A percentile compares a stretch with the other conserved stretches of the same genome.
Conservation (phyloP, 2,797 vertebrate species). For the Acanthurus lineatus region DNA sequence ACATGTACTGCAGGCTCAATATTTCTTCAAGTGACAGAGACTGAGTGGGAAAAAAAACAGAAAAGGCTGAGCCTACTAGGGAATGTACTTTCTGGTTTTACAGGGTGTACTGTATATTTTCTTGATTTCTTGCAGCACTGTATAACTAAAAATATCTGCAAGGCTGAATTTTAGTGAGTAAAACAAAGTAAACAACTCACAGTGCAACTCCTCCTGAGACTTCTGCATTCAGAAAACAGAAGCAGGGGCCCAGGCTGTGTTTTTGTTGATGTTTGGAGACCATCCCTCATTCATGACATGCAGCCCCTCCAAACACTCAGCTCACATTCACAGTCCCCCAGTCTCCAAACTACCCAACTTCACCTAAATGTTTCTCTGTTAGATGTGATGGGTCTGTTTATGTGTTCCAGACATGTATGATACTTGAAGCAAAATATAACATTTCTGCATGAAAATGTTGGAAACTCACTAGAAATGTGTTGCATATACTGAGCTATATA, state of each 20-base stretch:
- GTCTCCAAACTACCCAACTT: conserved; percentile 27
- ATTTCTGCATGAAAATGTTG: not conserved
- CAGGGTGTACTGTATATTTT: conserved; percentile 39
- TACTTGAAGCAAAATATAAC: not conserved
- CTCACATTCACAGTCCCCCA: conserved; percentile 7
- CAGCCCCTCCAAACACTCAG: not conserved
- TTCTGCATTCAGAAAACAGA: conserved; percentile 21
- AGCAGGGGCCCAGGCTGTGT: conserved; percentile 3
- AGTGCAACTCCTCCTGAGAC: conserved; percentile 35
- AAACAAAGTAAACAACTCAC: conserved; percentile 43
- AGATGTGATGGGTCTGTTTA: conserved; percentile 16
- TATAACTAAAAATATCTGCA: conserved; percentile 29
- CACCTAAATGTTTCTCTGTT: conserved; percentile 5
- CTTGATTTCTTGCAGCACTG: conserved; percentile 34
- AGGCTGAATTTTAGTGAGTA: conserved; percentile 14
- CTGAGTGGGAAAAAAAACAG: not conserved
- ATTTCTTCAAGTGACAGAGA: not conserved
- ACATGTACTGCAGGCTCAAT: not conserved
- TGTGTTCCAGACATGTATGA: conserved; percentile 26
- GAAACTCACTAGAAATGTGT: too few relatives aligned
- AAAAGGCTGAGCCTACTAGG: conserved; percentile 14
- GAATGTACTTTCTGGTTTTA: conserved; percentile 19
- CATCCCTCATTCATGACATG: conserved; percentile 27
- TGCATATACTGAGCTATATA: too few relatives aligned
- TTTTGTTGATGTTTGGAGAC: conserved; percentile 32